phyloP scores from a whole-genome alignment of 2,888 invertebrate species.

The Mylabris sibirica region DNA sequence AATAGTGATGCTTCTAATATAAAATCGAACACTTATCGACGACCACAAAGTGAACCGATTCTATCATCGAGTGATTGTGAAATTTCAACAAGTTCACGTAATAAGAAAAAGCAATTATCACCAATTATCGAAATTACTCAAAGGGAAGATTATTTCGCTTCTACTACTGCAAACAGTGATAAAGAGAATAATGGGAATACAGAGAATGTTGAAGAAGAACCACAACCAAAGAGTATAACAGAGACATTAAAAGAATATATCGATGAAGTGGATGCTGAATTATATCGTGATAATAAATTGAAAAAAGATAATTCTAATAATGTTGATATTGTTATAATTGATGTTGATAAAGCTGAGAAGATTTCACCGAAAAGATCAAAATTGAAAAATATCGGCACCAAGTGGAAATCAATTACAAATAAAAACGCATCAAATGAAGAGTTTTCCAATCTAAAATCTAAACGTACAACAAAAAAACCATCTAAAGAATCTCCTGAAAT shows the following conservation, averaged over 20 bases:
- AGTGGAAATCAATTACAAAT: constrained; percentile 49
- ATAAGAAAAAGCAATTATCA: constrained; percentile 74
- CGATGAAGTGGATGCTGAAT: constrained; percentile 55
- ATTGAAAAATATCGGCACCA: constrained; percentile 50
- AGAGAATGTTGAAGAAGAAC: constrained; percentile 40
- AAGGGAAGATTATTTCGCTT: constrained; percentile 71
- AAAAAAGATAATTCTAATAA: constrained; percentile 39
- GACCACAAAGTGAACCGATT: constrained; percentile 60
- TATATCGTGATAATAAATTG: constrained; percentile 51
- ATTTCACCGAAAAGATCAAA: constrained; percentile 48
- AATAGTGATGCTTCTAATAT: constrained; percentile 67
- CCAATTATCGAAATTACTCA: constrained; percentile 82
- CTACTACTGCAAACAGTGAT: constrained; percentile 30
- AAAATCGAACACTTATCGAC: constrained; percentile 65
- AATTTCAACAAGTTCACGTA: constrained; percentile 57
- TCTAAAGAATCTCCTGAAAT: constrained; percentile 62
- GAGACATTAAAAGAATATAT: constrained; percentile 56
- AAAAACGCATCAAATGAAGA: constrained; percentile 41
- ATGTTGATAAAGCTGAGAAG: constrained; percentile 58
- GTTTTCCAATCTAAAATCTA: constrained; percentile 31
- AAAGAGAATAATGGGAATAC: constrained; percentile 45
- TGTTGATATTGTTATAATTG: constrained; percentile 57
- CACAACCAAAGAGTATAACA: constrained; percentile 50
- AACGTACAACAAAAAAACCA: no score
- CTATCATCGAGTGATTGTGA: constrained; percentile 39